phyloP scores from a whole-genome alignment of 1,140 invertebrate genomes.

The Sminthurides bifidus region DNA sequence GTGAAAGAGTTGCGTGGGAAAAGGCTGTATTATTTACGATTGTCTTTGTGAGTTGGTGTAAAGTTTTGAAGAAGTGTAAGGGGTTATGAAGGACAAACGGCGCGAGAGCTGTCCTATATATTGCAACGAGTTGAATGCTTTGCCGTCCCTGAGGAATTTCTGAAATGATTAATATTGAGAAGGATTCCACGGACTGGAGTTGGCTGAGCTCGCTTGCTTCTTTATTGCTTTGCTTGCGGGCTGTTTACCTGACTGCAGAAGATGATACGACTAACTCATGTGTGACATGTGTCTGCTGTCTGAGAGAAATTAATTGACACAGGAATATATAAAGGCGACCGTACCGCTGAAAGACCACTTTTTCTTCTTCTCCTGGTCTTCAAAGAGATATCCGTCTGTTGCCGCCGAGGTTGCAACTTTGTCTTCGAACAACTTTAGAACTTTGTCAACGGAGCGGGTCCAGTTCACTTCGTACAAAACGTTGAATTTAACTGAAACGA shows the following conservation, averaged over 20 bases:
- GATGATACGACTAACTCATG: neutral
- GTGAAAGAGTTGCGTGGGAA: no score
- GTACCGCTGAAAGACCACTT: slow-evolving; percentile 58
- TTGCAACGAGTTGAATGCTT: no score
- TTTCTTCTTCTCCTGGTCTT: slow-evolving; percentile 40
- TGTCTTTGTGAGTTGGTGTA: no score
- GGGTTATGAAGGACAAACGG: no score
- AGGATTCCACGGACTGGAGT: no score
- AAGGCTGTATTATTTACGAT: no score
- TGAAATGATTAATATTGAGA: no score
- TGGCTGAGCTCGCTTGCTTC: no score
- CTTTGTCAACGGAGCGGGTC: slow-evolving; percentile 59
- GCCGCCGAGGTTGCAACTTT: slow-evolving; percentile 59
- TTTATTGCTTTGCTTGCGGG: neutral
- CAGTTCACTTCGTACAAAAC: slow-evolving; percentile 73
- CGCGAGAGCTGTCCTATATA: no score
- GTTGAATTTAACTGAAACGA: slow-evolving; percentile 53
- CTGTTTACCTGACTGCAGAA: neutral
- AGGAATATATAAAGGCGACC: neutral
- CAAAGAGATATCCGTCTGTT: slow-evolving; percentile 41
- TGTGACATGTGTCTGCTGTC: neutral
- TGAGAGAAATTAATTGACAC: neutral
- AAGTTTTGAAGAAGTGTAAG: no score
- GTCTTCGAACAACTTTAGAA: slow-evolving; percentile 61
- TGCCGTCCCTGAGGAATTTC: no score